These are phyloP conservation scores for Zaprionus davidi DNA, from an alignment of 1,140 invertebrate genomes.

Conservation along the genomic window DNA sequence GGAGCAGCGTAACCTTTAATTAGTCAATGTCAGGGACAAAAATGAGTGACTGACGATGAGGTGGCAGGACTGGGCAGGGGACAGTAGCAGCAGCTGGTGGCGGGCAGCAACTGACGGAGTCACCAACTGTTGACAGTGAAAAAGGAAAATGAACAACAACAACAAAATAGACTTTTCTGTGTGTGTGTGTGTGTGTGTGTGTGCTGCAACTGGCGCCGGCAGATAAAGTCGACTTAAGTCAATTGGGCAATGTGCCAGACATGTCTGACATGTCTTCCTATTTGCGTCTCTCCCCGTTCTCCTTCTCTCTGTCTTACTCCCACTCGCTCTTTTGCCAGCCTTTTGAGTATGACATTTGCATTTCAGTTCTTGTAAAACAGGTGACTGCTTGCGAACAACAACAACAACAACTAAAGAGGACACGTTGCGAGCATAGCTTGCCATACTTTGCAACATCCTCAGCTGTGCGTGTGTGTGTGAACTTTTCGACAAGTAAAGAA, in stretches of 20 bases:
- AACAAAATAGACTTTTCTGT: background rate
- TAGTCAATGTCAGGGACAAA: constrained; percentile 37
- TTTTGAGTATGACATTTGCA: constrained; percentile 39
- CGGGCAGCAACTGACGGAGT: constrained; percentile 4
- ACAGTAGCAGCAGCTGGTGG: background rate
- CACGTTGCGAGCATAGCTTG: constrained; percentile 19
- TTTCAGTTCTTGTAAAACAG: constrained; percentile 26
- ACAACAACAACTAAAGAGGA: background rate
- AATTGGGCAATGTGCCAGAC: constrained; percentile 41
- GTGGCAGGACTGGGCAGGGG: background rate
- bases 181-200: background rate
- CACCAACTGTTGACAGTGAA: constrained; percentile 17
- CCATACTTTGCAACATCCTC: constrained; percentile 50
- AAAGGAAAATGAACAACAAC: background rate
- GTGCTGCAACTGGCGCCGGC: constrained; percentile 4
- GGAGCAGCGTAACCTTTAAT: constrained; percentile 22
- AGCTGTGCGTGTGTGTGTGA: constrained; percentile 2
- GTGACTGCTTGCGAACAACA: constrained; percentile 13
- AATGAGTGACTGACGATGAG: background rate
- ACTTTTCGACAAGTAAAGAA: constrained; percentile 14
- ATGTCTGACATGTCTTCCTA: constrained; percentile 40
- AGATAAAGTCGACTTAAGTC: constrained; percentile 26
- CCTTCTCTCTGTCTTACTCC: too few relatives aligned
- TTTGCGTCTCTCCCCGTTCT: background rate
- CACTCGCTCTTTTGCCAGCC: background rate